phyloP scores from a whole-genome alignment of 2,797 vertebrate genomes.

The Hozukius guyotensis region DNA sequence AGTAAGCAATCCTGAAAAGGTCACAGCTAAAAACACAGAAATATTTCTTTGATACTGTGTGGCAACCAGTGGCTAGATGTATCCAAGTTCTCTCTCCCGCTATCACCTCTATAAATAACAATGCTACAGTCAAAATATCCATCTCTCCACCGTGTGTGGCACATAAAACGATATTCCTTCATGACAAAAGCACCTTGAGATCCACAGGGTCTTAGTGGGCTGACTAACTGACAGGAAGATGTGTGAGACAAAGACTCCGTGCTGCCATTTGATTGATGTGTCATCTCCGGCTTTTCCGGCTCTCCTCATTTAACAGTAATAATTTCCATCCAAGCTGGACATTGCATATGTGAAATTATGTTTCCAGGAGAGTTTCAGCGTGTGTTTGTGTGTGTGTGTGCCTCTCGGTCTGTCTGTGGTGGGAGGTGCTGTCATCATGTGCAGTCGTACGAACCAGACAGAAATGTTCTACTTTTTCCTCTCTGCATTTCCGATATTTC shows the following conservation, averaged over 20 bases:
- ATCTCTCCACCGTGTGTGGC: slow-evolving; percentile 9
- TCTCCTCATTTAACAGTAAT: slow-evolving; percentile 59
- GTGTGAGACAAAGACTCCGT: slow-evolving; percentile 45
- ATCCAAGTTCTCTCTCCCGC: background rate
- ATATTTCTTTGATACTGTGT: slow-evolving; percentile 5
- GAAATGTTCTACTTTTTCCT: background rate
- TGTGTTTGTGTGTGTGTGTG: background rate
- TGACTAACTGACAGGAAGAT: slow-evolving; percentile 48
- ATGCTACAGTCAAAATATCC: slow-evolving; percentile 27
- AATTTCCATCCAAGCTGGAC: slow-evolving; percentile 46
- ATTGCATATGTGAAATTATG: slow-evolving; percentile 25
- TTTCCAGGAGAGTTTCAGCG: background rate
- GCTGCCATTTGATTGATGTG: slow-evolving; percentile 71
- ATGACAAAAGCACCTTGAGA: slow-evolving; percentile 17
- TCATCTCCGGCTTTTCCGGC: slow-evolving; percentile 56
- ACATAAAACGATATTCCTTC: slow-evolving; percentile 29
- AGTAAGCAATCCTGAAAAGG: slow-evolving; percentile 23
- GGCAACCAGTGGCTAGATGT: background rate
- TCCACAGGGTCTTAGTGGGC: slow-evolving; percentile 25
- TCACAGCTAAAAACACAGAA: background rate
- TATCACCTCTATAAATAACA: slow-evolving; percentile 21
- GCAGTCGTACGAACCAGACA: background rate
- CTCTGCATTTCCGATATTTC: background rate
- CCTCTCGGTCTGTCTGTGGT: background rate
- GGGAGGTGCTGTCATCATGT: slow-evolving; percentile 5